Evolutionary conservation across 2,888 invertebrate genomes (phyloP).

Genomic region (Drosophila lutescens): DNA sequence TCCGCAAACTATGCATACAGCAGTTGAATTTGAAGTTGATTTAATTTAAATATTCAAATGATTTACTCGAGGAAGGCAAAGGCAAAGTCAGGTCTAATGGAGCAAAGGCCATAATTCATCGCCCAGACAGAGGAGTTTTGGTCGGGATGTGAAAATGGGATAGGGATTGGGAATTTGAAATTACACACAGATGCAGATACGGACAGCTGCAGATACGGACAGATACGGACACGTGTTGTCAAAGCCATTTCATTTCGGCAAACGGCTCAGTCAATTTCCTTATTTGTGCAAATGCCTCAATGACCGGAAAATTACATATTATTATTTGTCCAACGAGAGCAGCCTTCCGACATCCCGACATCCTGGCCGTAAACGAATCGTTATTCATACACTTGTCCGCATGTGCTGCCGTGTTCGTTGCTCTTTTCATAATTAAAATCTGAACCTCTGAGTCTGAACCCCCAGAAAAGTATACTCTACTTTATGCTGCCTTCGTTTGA

Average conservation of each 20-base stretch:
- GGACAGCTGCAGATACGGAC: constrained; percentile 1
- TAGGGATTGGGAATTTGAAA: constrained; percentile 11
- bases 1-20: constrained; percentile 16
- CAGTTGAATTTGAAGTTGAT: constrained; percentile 59
- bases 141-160: constrained; percentile 13
- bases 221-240: constrained; percentile 53
- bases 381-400: constrained; percentile 54
- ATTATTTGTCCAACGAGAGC: constrained; percentile 70
- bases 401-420: constrained; percentile 21
- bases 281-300: constrained; percentile 78
- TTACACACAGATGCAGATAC: constrained; percentile 22
- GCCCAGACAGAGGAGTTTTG: constrained; percentile 23
- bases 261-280: constrained; percentile 75
- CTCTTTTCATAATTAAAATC: constrained; percentile 66
- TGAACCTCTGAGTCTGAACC: constrained; percentile 31
- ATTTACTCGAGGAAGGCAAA: constrained; percentile 60
- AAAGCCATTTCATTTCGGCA: constrained; percentile 70
- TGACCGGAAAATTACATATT: constrained; percentile 83
- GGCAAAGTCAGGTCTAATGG: constrained; percentile 31
- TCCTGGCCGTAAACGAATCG: constrained; percentile 40
- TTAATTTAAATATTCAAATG: constrained; percentile 77
- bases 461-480: constrained; percentile 17
- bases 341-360: background rate
- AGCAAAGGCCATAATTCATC: constrained; percentile 72
- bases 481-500: constrained; percentile 25